Evolutionary conservation across 1,140 invertebrate genomes (phyloP), one percentile per base, ranked within the genome.

Genomic region (Drosophila leontia): DNA sequence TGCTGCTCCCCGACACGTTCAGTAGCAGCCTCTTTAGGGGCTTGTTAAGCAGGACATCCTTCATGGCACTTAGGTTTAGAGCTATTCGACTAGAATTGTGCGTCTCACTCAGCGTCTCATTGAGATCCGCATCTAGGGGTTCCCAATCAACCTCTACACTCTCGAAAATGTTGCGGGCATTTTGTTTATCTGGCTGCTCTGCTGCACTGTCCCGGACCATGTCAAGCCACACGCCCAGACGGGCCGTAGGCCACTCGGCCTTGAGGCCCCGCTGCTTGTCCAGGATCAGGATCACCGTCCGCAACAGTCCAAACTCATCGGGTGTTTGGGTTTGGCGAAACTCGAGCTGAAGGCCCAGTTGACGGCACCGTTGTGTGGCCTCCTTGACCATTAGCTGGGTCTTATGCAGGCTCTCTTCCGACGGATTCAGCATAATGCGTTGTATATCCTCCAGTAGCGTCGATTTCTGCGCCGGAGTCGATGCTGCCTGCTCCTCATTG

Each of bases 381-480:
- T 94, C 94, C 68, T 93, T 93, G 0, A 87, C 94, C 59, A 94
- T 91, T 44, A 94, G 75, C 71, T 94, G 94, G 45, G 94, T 94
- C 64, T 94, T 94, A 53, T 94, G 94, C 5, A 94, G 78, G 69
- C 93, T 94, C 37, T 94, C 92, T 65, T 94, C 93, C 58, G 93
- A 93, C 0, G 92, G 90, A 65, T 87, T 82, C 8, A 92, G 60
- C 91, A 92, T 92, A 13, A 92, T 92, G 44, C 77, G 75, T 48
- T 91, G 90, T 19, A 92, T 92, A 32, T 92, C 88, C 39, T 92
- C 88, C 15, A 91, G 55, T 1, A 92, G 50, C 1, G 82, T 92
- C 5, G 91, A 92, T 50, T 92, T 91, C 12, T 83, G 83, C 1
- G 82, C 78, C 23, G 91, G 78, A 13, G 84, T 86, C 7, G 79